Percentiles rank a stretch among this genome's conserved stretches.
phyloP scores from a whole-genome alignment of 2,113 vertebrate genomes.

The Argyrosomus japonicus region DNA sequence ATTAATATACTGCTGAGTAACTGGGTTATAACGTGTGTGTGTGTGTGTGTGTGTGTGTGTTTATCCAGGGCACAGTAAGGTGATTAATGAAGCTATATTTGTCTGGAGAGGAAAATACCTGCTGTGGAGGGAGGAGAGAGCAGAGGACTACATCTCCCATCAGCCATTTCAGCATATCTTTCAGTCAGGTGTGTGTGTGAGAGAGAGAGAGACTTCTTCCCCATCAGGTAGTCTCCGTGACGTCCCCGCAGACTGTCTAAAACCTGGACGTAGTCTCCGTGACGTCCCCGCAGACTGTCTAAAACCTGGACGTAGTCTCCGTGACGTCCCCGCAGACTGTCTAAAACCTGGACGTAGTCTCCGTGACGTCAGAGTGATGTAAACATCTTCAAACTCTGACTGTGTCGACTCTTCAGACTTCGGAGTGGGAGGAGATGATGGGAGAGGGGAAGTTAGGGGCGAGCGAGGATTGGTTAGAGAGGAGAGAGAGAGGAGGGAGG shows the following conservation, averaged over 20 bases:
- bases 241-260: too few relatives aligned
- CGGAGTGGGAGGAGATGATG: not conserved
- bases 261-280: too few relatives aligned
- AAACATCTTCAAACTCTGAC: too few relatives aligned
- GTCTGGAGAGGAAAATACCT: not conserved
- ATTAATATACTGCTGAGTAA: conserved; percentile 4
- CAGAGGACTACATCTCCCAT: conserved; percentile 15
- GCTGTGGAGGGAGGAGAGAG: not conserved
- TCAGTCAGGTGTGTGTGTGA: not conserved
- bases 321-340: too few relatives aligned
- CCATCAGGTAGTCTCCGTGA: not conserved
- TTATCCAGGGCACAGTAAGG: conserved; percentile 17
- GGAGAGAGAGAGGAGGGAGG: conserved; percentile 14
- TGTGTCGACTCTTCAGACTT: too few relatives aligned
- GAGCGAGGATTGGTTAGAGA: conserved; percentile 5
- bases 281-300: too few relatives aligned
- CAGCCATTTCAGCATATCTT: not conserved
- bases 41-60: conserved; percentile 20
- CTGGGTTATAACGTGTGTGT: not conserved
- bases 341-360: too few relatives aligned
- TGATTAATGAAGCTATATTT: conserved; percentile 50
- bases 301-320: too few relatives aligned
- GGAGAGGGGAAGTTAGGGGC: not conserved
- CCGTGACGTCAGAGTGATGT: too few relatives aligned
- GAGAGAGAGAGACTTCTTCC: not conserved